Evolutionary conservation across 2,888 invertebrate genomes (phyloP).

Genomic region (Blastobasis adustella): DNA sequence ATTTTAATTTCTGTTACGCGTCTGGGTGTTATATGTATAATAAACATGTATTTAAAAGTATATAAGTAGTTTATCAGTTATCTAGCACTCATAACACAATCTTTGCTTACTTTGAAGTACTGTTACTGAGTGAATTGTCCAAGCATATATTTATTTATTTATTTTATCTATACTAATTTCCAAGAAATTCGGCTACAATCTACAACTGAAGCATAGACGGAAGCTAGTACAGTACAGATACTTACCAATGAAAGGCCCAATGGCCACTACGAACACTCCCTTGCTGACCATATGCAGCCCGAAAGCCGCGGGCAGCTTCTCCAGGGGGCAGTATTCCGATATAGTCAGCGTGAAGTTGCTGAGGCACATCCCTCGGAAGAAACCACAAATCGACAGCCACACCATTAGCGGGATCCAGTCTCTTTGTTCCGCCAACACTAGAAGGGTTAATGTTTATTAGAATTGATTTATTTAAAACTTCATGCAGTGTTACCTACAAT

Average conservation of each 20-base stretch:
- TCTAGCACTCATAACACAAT: no score
- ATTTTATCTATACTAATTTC: no score
- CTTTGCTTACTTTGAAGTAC: no score
- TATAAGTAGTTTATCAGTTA: no score
- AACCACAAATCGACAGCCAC: slow-evolving; percentile 84
- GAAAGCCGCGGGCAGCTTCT: slow-evolving; percentile 84
- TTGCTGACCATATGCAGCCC: slow-evolving; percentile 85
- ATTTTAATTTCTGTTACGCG: no score
- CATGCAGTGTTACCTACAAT: no score
- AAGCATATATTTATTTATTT: no score
- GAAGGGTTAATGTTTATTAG: slow-evolving; percentile 18
- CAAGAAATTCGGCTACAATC: no score
- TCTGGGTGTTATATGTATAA: no score
- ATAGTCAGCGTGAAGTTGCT: slow-evolving; percentile 87
- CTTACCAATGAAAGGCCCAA: slow-evolving; percentile 82
- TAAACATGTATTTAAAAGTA: no score
- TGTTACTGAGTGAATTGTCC: no score
- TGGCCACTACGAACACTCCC: slow-evolving; percentile 78
- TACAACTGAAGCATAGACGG: background rate
- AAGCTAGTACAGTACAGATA: slow-evolving; percentile 1
- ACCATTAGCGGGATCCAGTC: slow-evolving; percentile 80
- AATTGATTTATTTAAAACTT: no score
- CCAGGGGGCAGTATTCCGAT: slow-evolving; percentile 82
- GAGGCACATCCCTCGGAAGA: slow-evolving; percentile 84
- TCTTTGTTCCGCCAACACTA: slow-evolving; percentile 83